These are phyloP conservation scores for Pteruthius melanotis DNA, from an alignment of 2,113 vertebrate genomes.

Conservation along the genomic window DNA sequence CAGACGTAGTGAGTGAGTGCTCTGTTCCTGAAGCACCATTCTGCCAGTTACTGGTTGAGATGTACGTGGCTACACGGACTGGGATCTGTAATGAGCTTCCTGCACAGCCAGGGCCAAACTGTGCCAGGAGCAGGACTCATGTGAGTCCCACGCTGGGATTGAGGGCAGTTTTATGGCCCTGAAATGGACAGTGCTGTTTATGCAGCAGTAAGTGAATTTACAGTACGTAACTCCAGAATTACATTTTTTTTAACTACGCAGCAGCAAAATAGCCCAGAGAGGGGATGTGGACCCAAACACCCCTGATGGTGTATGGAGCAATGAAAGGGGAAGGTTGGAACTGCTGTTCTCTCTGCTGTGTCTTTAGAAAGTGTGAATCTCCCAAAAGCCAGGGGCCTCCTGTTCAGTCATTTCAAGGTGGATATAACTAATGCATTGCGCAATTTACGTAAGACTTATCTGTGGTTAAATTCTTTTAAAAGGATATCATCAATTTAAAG, in stretches of 20 bases:
- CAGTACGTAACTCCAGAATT: not conserved
- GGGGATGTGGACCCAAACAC: not conserved
- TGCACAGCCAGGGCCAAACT: not conserved
- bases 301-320: not conserved
- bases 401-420: not conserved
- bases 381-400: not conserved
- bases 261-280: not conserved
- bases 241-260: not conserved
- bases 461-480: constrained; percentile 21
- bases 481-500: constrained; percentile 25
- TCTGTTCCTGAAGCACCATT: not conserved
- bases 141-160: not conserved
- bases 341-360: not conserved
- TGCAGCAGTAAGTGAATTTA: not conserved
- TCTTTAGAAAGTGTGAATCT: not conserved
- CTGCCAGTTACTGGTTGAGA: not conserved
- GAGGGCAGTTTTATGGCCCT: not conserved
- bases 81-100: not conserved
- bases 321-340: not conserved
- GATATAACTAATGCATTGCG: not conserved
- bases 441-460: not conserved
- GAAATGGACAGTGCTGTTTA: not conserved
- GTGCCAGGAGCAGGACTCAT: not conserved
- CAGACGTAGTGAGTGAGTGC: not conserved
- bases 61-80: not conserved